phyloP scores from a whole-genome alignment of 1,140 invertebrate genomes.

The Drosophila saltans region DNA sequence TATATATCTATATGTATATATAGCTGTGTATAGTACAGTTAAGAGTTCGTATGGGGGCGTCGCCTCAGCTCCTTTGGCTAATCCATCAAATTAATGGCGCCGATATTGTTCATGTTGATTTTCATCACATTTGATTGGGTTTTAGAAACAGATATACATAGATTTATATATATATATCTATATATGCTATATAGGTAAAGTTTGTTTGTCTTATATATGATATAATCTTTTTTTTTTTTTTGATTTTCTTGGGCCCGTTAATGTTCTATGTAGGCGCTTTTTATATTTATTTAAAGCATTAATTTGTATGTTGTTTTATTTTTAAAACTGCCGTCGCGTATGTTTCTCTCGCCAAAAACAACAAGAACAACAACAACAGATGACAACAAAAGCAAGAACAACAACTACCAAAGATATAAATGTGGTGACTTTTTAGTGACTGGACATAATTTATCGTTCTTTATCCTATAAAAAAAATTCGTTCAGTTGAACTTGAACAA shows the following conservation, averaged over 20 bases:
- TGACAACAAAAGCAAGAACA: conserved; percentile 32
- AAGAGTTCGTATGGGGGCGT: conserved; percentile 25
- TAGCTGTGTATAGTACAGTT: no score
- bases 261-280: conserved; percentile 38
- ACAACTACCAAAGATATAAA: conserved; percentile 49
- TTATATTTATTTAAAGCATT: conserved; percentile 77
- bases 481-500: conserved; percentile 70
- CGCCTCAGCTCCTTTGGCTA: conserved; percentile 15
- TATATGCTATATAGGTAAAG: conserved; percentile 1
- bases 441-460: conserved; percentile 75
- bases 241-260: conserved; percentile 25
- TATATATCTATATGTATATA: background rate
- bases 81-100: conserved; percentile 41
- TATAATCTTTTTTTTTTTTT: conserved; percentile 11
- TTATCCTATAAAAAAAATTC: conserved; percentile 55
- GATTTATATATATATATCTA: background rate
- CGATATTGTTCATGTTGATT: conserved; percentile 9
- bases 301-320: conserved; percentile 74
- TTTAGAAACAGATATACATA: background rate
- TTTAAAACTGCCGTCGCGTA: conserved; percentile 50
- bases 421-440: conserved; percentile 73
- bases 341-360: conserved; percentile 11
- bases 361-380: background rate
- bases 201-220: conserved; percentile 15
- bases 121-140: background rate